Evolutionary conservation across 1,140 invertebrate species (phyloP), one percentile per base, ranked within the genome.

Genomic region (Drosophila jambulina): DNA sequence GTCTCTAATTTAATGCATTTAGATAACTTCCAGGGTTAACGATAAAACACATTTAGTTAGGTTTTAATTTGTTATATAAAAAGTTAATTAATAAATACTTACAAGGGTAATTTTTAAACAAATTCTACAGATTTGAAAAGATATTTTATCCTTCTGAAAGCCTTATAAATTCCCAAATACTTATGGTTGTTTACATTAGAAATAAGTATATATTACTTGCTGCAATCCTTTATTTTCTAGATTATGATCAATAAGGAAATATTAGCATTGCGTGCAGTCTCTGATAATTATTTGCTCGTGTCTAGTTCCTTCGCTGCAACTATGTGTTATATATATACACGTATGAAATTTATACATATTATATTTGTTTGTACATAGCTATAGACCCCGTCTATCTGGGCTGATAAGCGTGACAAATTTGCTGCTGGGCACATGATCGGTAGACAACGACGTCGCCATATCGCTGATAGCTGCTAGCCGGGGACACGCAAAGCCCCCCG

Each of bases 341-440:
- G n/a, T n/a, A 54, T 57, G 23, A 12, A 64, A 48, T 42, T 34
- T 40, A 23, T 67, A 67, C 29, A 54, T 56, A 42, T 53, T 36
- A 36, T 54, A 54, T 54, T 54, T 36, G 51, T 54, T 34, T 42
- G 23, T 64, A 51, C 23, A 68, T 42, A 13, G 32, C 48, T 29
- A 27, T 17, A 29, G 48, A 32, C 45, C 25, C 38, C 27, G 53
- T 56, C 29, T 25, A 70, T 58, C 43, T 17, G 25, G 21, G 32
- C 78, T 76, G 82, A 86, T 86, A 86, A 86, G 83, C 82, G 72
- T 87, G 80, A 86, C 82, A 82, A 86, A 86, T 87, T 86, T 87
- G 79, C 57, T 63, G 72, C 57, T 78, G 70, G 79, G 75, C 82
- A 86, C 82, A 86, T 86, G 82, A 86, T 87, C 82, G 75, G 59